Evolutionary conservation across 2,113 vertebrate genomes (phyloP), one percentile per base, ranked within the genome.

Genomic region (Heliornis fulica): DNA sequence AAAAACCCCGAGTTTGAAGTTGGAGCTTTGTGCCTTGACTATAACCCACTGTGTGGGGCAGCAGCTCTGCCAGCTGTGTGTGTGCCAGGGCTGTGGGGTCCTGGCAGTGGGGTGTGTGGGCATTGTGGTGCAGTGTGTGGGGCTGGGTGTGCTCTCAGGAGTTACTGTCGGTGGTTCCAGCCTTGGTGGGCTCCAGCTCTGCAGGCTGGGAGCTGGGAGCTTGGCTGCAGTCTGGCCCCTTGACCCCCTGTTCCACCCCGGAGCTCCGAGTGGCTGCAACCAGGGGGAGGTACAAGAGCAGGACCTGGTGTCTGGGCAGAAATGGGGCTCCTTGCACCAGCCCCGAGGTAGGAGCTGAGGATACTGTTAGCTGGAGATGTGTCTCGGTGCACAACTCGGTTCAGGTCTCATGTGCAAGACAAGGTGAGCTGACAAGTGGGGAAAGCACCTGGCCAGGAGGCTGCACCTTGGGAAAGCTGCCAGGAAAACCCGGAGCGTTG

Each of bases 361-460:
- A 4, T 8, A 26, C 59, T 7, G 17, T 70, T 63, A 23, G 5
- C 23, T 34, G 34, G 54, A 69, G 29, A 54, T 4, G 20, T 54
- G 29, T 61, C 69, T 88, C 69, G 0, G 4, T 87, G 77, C 26
- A 20, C 9, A 7, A 3, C 57, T 91, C 87, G 36, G 53, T 28
- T 64, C 29, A 14, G 38, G 10, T 48, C 36, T 48, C 23, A 1
- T 10, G n/a, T n/a, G n/a, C n/a, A n/a, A n/a, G n/a, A n/a, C n/a
- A n/a, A n/a, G 80, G 53, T 13, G 72, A 80, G 91, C 36, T 81
- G 92, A 80, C 61, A 82, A 76, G 95, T 79, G 69, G 65, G 83
- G 36, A 80, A 83, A 72, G 74, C 59, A 11, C 14, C 54, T 40
- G 87, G 94, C 85, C 91, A 92, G 96, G 92, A 93, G 88, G 60